phyloP scores from a whole-genome alignment of 1,140 invertebrate species.

The Zaprionus capensis region DNA sequence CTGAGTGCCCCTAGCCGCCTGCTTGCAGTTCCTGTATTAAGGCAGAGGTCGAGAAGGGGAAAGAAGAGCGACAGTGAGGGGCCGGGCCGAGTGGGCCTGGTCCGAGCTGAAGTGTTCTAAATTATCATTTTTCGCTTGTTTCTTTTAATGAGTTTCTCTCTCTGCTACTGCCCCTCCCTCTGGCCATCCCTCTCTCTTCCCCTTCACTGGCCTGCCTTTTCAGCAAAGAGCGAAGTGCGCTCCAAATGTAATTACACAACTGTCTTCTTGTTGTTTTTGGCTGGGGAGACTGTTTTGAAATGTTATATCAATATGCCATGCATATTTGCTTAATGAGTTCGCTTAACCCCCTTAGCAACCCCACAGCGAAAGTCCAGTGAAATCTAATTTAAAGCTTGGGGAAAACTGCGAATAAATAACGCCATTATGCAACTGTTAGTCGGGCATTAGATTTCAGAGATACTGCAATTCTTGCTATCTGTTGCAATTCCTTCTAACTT shows the following conservation, averaged over 20 bases:
- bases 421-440: neutral
- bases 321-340: constrained; percentile 13
- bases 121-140: constrained; percentile 63
- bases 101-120: constrained; percentile 65
- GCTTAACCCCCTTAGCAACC: neutral
- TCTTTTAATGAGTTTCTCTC: constrained; percentile 72
- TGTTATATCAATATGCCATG: constrained; percentile 24
- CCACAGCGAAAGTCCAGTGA: neutral
- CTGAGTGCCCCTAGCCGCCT: constrained; percentile 44
- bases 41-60: neutral
- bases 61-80: neutral
- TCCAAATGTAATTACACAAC: constrained; percentile 72
- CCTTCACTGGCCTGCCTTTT: neutral
- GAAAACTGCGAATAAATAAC: neutral
- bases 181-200: neutral
- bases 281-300: constrained; percentile 7
- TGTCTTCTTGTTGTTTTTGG: constrained; percentile 34
- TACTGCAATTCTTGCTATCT: too few species aligned
- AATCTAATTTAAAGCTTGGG: neutral
- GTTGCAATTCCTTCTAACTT: too few species aligned
- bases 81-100: constrained; percentile 27
- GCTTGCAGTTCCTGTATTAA: neutral
- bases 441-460: neutral
- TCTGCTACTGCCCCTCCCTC: neutral
- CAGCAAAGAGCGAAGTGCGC: constrained; percentile 55